phyloP scores from a whole-genome alignment of 2,113 vertebrate species.

The Bujurquina vittata region DNA sequence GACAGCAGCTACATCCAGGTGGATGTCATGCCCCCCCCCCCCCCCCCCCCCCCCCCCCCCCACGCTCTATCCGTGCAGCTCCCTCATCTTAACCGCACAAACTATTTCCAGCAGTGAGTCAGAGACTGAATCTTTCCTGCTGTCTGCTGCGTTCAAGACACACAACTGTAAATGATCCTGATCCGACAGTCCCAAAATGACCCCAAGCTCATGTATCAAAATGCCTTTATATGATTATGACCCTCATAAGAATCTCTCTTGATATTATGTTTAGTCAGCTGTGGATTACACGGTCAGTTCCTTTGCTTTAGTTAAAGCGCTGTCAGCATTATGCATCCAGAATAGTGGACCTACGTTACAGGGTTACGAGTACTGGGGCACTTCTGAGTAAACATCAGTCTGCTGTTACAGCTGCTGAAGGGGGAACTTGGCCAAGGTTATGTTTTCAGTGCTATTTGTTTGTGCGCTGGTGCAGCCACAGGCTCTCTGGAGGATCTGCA shows the following conservation, averaged over 20 bases:
- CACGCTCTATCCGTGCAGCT: too few relatives aligned
- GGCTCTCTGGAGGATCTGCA: not conserved
- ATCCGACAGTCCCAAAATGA: not conserved
- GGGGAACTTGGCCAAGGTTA: not conserved
- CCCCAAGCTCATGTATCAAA: not conserved
- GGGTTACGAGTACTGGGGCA: not conserved
- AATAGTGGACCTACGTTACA: not conserved
- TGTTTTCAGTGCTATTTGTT: not conserved
- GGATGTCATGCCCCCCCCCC: too few relatives aligned
- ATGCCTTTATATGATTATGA: not conserved
- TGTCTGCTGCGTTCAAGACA: not conserved
- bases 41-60: too few relatives aligned
- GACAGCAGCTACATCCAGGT: rapidly evolving
- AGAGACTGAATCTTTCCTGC: not conserved
- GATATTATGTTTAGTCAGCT: not conserved
- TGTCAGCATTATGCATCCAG: not conserved
- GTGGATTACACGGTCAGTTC: not conserved
- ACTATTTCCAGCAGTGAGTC: too few relatives aligned
- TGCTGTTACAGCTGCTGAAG: not conserved
- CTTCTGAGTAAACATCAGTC: not conserved
- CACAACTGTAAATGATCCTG: not conserved
- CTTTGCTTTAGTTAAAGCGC: not conserved
- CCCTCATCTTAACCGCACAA: too few relatives aligned
- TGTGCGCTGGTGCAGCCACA: not conserved
- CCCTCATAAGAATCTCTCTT: not conserved